A percentile compares a stretch with the other conserved stretches of the same genome.
These are phyloP conservation scores for Proterorhinus semilunaris DNA, from an alignment of 2,113 vertebrate genomes.

Conservation along the genomic window DNA sequence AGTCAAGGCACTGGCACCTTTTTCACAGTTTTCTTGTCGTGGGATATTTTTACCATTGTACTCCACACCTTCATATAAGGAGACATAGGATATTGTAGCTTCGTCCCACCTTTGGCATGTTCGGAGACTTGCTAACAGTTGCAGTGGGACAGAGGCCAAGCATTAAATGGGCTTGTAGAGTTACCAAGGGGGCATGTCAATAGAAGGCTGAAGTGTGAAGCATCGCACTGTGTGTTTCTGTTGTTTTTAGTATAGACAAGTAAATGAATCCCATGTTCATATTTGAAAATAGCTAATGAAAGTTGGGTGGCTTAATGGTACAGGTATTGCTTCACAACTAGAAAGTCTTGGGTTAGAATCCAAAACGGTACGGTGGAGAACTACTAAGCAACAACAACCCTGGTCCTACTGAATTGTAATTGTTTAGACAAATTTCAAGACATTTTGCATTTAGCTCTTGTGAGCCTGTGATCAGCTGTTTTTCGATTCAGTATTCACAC, in stretches of 20 bases:
- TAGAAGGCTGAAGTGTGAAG: neutral
- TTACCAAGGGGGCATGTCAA: neutral
- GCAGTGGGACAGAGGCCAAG: neutral
- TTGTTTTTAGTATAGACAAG: no score
- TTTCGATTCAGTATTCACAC: neutral
- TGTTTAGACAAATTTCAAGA: neutral
- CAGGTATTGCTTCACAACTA: no score
- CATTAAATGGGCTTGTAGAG: neutral
- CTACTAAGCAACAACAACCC: no score
- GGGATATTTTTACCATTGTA: slow-evolving; percentile 5
- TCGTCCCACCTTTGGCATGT: neutral
- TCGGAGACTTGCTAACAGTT: neutral
- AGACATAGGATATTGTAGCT: neutral
- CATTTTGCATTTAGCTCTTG: neutral
- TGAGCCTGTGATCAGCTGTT: neutral
- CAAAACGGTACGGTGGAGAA: no score
- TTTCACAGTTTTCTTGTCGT: neutral
- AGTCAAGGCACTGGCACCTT: neutral
- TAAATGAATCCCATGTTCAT: no score
- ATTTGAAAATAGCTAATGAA: no score
- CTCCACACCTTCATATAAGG: neutral
- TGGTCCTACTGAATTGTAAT: neutral
- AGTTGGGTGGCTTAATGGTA: no score
- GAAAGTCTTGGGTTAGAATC: no score
- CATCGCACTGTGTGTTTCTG: no score